Evolutionary conservation across 2,888 invertebrate species (phyloP), one percentile per base, ranked within the genome.

Genomic region (Chaetogeoica ovagalla): DNA sequence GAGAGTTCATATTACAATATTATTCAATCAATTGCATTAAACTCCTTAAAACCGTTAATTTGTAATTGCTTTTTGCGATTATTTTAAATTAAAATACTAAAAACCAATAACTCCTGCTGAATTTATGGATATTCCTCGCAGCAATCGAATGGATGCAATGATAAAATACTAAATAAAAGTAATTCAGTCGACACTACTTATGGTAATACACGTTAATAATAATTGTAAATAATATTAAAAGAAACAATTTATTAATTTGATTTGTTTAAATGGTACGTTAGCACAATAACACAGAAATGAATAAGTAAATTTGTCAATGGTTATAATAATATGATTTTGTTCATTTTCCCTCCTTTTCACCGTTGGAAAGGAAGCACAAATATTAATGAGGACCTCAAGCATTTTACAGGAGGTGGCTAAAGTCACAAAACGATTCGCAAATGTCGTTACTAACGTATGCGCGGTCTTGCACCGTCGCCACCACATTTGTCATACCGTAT

Each of bases 401-500:
- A 70, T 63, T 70, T 62, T 70, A 70, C 77, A 69, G 52, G 77
- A 79, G 77, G 52, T 79, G 69, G 70, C 77, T 79, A 79, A 71
- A 79, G 77, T 70, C 55, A 71, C 77, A 79, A 79, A 79, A 63
- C 69, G 17, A 60, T 60, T 60, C 59, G 48, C 69, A 75, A 75
- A 75, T 60, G 69, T 77, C 11, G 52, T 79, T 63, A 70, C 77
- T 79, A 79, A 79, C 62, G 52, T 79, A 79, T 79, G 77, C 77
- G 77, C 77, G 77, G 77, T 79, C 77, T 79, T 79, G 70, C 59
- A 82, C 82, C 82, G 82, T 82, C 82, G 82, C 81, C 82, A 82
- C 81, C 83, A 83, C 82, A 77, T 82, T 75, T 83, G 83, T 83
- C 83, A 83, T 83, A 83, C 83, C 39, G 82, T 75, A 72, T 83